Evolutionary conservation across 2,113 vertebrate genomes (phyloP).

Genomic region (Thalassarche chlororhynchos): DNA sequence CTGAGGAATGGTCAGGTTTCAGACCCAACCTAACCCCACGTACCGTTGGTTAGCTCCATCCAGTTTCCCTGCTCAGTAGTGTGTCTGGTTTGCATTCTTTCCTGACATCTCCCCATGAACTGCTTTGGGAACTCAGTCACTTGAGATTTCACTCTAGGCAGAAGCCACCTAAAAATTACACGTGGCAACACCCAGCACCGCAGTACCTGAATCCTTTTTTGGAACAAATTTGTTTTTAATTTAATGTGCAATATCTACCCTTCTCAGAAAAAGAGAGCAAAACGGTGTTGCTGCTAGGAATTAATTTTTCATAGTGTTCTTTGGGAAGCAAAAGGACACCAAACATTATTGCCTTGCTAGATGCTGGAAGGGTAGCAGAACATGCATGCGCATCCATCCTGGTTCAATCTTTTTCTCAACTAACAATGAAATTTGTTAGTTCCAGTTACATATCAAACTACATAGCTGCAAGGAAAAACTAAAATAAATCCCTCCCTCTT

Average conservation of each 20-base stretch:
- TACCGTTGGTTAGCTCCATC: not conserved
- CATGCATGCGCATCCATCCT: not conserved
- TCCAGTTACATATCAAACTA: not conserved
- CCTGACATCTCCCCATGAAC: not conserved
- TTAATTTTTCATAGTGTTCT: not conserved
- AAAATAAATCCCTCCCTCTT: not conserved
- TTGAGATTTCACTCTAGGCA: not conserved
- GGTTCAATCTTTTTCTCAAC: not conserved
- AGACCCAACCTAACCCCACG: fast-evolving
- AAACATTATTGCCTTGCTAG: not conserved
- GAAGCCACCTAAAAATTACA: not conserved
- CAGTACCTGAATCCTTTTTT: not conserved
- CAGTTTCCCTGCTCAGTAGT: not conserved
- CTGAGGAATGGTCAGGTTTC: not conserved
- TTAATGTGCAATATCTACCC: not conserved
- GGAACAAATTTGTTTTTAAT: not conserved
- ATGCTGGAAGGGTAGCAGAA: not conserved
- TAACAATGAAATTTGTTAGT: not conserved
- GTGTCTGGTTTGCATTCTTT: not conserved
- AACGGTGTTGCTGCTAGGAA: not conserved
- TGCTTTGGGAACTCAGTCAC: not conserved
- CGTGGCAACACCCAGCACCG: fast-evolving
- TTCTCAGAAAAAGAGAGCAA: not conserved
- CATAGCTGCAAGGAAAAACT: not conserved
- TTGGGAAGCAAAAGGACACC: not conserved